Conservation (phyloP, 2,797 vertebrate species). For the Rhinogobio ventralis region DNA sequence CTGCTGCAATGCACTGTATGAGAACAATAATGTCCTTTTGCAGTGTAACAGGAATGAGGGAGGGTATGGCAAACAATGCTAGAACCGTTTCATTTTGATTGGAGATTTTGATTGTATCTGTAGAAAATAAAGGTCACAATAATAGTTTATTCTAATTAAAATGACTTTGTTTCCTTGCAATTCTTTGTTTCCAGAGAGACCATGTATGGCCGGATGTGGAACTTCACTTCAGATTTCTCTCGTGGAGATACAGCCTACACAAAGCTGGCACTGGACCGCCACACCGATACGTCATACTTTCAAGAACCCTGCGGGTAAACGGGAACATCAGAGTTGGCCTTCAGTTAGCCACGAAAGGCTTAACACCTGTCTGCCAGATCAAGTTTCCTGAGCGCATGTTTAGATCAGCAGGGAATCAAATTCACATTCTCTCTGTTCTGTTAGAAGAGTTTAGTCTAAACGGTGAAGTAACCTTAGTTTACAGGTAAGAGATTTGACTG, state of each 20-base stretch:
- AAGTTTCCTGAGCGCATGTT: not conserved
- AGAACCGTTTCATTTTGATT: too few relatives aligned
- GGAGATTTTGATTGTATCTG: too few relatives aligned
- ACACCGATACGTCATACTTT: slow-evolving; percentile 93
- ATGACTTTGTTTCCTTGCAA: not conserved
- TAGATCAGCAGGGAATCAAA: not conserved
- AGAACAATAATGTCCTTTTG: too few relatives aligned
- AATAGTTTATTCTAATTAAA: not conserved
- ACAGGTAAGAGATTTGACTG: not conserved
- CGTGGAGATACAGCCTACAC: slow-evolving; percentile 92
- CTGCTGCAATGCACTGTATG: too few relatives aligned
- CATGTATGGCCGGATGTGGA: slow-evolving; percentile 91
- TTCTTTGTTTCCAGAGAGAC: slow-evolving; percentile 83
- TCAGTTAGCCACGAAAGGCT: not conserved
- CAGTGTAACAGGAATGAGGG: not conserved
- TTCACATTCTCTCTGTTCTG: not conserved
- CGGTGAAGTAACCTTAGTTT: too few relatives aligned
- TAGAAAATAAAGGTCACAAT: not conserved
- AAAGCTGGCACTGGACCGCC: slow-evolving; percentile 88
- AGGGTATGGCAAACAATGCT: not conserved
- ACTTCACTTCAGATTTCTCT: slow-evolving; percentile 91
- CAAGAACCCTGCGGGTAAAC: slow-evolving; percentile 91
- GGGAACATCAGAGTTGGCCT: not conserved
- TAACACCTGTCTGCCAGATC: not conserved
- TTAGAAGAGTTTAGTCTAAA: not conserved